phyloP scores from a whole-genome alignment of 2,113 vertebrate species.

The Candoia aspera region DNA sequence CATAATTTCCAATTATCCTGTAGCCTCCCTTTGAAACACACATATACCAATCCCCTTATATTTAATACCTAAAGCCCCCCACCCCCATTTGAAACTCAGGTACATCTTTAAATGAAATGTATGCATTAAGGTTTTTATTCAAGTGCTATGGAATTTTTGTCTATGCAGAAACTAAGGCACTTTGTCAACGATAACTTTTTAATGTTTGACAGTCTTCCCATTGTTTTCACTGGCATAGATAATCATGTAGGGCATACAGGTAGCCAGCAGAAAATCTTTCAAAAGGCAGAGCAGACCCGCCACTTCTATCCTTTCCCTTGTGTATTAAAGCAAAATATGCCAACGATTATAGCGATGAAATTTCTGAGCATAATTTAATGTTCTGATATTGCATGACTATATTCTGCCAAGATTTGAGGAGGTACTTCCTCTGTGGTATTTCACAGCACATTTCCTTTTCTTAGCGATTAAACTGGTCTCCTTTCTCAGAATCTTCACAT shows the following conservation, averaged over 20 bases:
- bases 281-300: constrained; percentile 48
- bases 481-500: constrained; percentile 45
- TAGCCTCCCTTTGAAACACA: constrained; percentile 29
- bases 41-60: neutral
- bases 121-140: neutral
- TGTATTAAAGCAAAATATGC: constrained; percentile 66
- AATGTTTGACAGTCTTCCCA: neutral
- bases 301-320: constrained; percentile 46
- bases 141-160: constrained; percentile 13
- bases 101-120: neutral
- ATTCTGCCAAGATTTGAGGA: constrained; percentile 61
- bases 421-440: constrained; percentile 41
- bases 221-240: constrained; percentile 14
- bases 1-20: constrained; percentile 40
- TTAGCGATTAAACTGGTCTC: constrained; percentile 32
- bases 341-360: constrained; percentile 68
- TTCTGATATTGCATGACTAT: constrained; percentile 68
- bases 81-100: neutral
- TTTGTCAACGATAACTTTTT: constrained; percentile 10
- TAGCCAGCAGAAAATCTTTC: neutral
- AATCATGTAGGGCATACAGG: neutral
- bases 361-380: constrained; percentile 74
- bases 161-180: constrained; percentile 25
- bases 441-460: constrained; percentile 49
- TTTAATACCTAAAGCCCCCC: neutral